phyloP scores from a whole-genome alignment of 2,113 vertebrate species.

The Amphilophus citrinellus region DNA sequence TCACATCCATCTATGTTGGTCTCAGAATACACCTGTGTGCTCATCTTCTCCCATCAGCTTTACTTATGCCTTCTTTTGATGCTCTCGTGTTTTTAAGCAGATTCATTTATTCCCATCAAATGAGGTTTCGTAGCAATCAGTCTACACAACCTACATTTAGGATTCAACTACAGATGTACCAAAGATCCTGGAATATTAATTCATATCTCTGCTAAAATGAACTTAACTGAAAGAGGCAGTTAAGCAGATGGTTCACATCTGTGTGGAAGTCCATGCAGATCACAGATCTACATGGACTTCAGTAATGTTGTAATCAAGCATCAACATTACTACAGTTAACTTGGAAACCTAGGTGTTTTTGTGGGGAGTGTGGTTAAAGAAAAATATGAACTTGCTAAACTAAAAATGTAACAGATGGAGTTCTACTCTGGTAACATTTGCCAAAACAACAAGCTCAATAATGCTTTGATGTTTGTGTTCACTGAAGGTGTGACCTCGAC shows the following conservation, averaged over 20 bases:
- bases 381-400: too few relatives aligned
- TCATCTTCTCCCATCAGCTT: neutral
- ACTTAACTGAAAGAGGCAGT: accelerated
- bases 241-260: neutral
- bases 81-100: neutral
- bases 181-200: neutral
- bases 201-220: neutral
- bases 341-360: too few relatives aligned
- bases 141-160: neutral
- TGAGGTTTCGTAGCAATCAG: neutral
- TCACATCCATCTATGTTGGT: too few relatives aligned
- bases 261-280: neutral
- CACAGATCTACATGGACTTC: neutral
- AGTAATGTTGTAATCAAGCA: neutral
- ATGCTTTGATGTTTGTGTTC: neutral
- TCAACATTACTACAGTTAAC: neutral
- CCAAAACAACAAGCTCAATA: neutral
- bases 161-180: neutral
- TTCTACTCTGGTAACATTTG: neutral
- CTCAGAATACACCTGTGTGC: too few relatives aligned
- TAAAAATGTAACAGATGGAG: neutral
- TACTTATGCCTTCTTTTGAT: accelerated
- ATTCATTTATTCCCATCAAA: neutral
- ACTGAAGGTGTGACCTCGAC: accelerated
- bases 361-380: too few relatives aligned